Evolutionary conservation across 2,888 invertebrate genomes (phyloP), one percentile per base, ranked within the genome.

Genomic region (Panopea generosa): DNA sequence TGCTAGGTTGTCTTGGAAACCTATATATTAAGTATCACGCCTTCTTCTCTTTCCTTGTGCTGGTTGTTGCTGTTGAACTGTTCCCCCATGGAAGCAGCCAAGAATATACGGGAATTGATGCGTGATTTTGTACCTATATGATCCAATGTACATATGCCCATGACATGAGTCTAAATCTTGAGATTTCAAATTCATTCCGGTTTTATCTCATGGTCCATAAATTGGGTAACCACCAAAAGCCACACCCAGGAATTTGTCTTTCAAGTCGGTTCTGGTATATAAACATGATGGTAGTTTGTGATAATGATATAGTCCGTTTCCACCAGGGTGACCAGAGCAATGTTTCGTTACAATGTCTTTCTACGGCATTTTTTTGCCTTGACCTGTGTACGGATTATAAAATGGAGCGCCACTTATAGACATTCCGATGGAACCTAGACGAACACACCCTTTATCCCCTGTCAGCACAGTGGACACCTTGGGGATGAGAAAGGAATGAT

Each of bases 341-440:
- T 0, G 61, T 66, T 53, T 81, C 81, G 14, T 60, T 47, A 20
- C 71, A 63, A 2, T 63, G 43, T 0, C 81, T 77, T 38, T 81
- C 81, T 0, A 81, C 81, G 1, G 81, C 81, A 47, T 81, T 81
- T n/a, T n/a, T 16, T 65, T 47, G 14, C 69, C 57, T 7, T 56
- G 61, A 7, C 50, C 60, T 0, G 83, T 77, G 40, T 77, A 73
- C 9, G 80, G 80, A 40, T 83, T 80, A 49, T 60, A 83, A n/a
- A 83, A 63, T 4, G 75, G 62, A 3, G 63, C 80, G 0, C 83
- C 83, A 20, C 68, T 77, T 1, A 73, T 43, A 2, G 80, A 60
- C 22, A 80, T 53, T 11, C 70, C 83, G 11, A 83, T 80, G 1
- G 68, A 53, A 6, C 83, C 80, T 52, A 83, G 61, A 14, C 68